Conservation (phyloP, 2,797 vertebrate genomes). For the Moxostoma hubbsi region DNA sequence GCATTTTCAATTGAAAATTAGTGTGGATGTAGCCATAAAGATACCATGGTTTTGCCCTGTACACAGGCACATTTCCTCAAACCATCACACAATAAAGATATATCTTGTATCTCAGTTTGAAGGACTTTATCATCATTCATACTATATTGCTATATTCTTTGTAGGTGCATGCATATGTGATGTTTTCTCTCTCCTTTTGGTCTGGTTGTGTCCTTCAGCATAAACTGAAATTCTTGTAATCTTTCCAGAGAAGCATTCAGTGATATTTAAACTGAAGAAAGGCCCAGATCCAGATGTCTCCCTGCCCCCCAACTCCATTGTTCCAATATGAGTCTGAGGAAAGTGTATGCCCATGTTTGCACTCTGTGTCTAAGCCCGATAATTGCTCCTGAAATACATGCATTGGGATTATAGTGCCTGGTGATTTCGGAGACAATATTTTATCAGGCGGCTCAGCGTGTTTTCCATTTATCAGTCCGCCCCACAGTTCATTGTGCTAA, state of each 20-base stretch:
- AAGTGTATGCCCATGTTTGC: conserved; percentile 61
- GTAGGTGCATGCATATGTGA: not conserved
- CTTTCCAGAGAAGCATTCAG: conserved; percentile 37
- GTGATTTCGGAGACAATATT: conserved; percentile 74
- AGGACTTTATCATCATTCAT: too few relatives aligned
- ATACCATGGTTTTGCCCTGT: not conserved
- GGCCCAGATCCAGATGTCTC: conserved; percentile 37
- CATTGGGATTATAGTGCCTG: conserved; percentile 71
- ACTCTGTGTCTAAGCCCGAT: conserved; percentile 69
- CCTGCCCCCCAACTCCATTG: conserved; percentile 35
- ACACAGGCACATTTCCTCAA: not conserved
- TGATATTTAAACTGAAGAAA: conserved; percentile 50
- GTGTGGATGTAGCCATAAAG: too few relatives aligned
- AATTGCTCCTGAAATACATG: conserved; percentile 67
- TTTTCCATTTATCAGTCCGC: conserved; percentile 75
- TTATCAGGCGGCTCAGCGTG: conserved; percentile 75
- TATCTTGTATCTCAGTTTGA: not conserved
- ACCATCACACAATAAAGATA: not conserved
- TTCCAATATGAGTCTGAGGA: conserved; percentile 51
- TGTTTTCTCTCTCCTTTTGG: not conserved
- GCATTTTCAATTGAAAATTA: too few relatives aligned
- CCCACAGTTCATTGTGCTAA: conserved; percentile 78
- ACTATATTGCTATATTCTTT: not conserved
- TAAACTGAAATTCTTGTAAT: conserved; percentile 59
- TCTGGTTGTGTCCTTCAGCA: not conserved